These are phyloP conservation scores for Eremophila alpestris DNA, from an alignment of 2,797 vertebrate genomes.

Conservation along the genomic window DNA sequence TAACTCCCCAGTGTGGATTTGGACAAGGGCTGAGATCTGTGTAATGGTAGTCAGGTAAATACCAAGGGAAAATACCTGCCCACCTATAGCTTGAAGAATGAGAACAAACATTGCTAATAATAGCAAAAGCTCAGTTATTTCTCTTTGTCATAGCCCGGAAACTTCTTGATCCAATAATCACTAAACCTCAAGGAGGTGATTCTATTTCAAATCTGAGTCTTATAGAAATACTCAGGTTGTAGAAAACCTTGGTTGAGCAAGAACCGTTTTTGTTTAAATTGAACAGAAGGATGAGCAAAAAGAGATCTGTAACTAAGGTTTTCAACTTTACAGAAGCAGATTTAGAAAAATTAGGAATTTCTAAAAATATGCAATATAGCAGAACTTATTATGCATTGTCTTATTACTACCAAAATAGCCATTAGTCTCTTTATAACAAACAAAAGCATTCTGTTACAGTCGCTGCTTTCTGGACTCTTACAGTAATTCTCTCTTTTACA, in stretches of 20 bases:
- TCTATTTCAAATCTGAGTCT: neutral
- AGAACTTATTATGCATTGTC: neutral
- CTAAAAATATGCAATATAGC: neutral
- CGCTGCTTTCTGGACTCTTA: slow-evolving; percentile 1
- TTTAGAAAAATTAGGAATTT: slow-evolving; percentile 25
- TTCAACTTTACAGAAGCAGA: neutral
- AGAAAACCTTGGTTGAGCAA: neutral
- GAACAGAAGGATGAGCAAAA: slow-evolving; percentile 13
- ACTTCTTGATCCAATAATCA: slow-evolving; percentile 35
- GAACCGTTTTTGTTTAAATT: neutral
- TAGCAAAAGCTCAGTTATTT: neutral
- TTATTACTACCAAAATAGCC: slow-evolving; percentile 12
- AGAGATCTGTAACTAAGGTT: neutral
- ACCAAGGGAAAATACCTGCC: neutral
- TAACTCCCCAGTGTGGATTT: neutral
- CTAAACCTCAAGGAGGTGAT: neutral
- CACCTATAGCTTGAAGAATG: neutral
- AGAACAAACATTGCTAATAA: neutral
- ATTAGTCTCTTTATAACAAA: slow-evolving; percentile 7
- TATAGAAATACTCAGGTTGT: neutral
- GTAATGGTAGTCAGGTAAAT: neutral
- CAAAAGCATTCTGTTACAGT: neutral
- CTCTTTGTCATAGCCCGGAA: neutral
- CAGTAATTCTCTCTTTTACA: neutral
- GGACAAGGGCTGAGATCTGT: slow-evolving; percentile 8